Percentiles rank a stretch among this genome's conserved stretches.
Evolutionary conservation across 2,113 vertebrate species (phyloP).

Genomic region (Xyrauchen texanus): DNA sequence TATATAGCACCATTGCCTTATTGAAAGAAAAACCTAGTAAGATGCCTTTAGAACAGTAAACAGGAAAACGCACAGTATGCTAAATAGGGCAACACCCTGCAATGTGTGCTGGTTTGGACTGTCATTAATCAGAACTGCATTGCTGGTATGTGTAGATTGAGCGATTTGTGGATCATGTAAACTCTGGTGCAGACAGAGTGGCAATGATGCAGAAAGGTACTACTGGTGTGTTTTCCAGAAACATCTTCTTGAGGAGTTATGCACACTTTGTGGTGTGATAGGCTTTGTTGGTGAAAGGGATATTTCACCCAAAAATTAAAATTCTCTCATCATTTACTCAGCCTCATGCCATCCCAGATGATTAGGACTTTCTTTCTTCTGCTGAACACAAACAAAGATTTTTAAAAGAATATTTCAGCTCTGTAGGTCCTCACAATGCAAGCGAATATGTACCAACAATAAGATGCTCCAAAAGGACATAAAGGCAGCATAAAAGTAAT

Average conservation of each 20-base stretch:
- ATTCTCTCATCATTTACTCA: too few relatives aligned
- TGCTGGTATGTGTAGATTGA: conserved; percentile 36
- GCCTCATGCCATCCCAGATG: too few relatives aligned
- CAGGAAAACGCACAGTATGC: conserved; percentile 37
- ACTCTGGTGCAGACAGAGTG: conserved; percentile 39
- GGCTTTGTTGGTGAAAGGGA: conserved; percentile 42
- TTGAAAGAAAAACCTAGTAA: conserved; percentile 8
- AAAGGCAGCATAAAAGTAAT: too few relatives aligned
- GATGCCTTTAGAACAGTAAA: conserved; percentile 32
- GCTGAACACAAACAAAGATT: too few relatives aligned
- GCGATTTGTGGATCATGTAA: conserved; percentile 44
- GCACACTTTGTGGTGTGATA: conserved; percentile 26
- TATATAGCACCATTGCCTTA: neutral
- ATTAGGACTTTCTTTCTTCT: too few relatives aligned
- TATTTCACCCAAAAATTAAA: too few relatives aligned
- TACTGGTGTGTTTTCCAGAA: conserved; percentile 2
- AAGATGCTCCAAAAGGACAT: too few relatives aligned
- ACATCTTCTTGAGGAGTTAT: conserved; percentile 40
- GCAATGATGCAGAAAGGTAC: conserved; percentile 39
- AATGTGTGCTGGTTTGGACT: conserved; percentile 42
- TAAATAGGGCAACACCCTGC: conserved; percentile 40
- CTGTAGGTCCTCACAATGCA: too few relatives aligned
- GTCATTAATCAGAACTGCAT: conserved; percentile 45
- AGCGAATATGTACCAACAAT: too few relatives aligned
- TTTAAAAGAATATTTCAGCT: too few relatives aligned